A percentile compares a stretch with the other conserved stretches of the same genome.
Conservation (phyloP, 2,888 invertebrate species). For the Lamproptera curius region DNA sequence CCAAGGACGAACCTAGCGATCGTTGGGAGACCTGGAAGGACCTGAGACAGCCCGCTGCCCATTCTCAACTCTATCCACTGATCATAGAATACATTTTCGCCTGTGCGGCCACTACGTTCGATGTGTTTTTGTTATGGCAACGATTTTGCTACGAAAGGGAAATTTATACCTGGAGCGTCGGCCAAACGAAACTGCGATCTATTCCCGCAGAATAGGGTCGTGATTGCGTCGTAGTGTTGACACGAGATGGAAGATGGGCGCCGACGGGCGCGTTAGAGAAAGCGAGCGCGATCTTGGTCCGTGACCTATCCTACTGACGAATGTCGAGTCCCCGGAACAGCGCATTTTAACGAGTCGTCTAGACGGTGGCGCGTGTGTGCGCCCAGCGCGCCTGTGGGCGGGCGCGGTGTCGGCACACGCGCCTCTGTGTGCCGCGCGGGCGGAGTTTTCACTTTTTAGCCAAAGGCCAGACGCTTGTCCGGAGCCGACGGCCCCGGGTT, state of each 20-base stretch:
- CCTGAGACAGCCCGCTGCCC: conserved; percentile 29
- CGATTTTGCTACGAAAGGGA: conserved; percentile 67
- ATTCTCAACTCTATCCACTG: conserved; percentile 29
- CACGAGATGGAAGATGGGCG: conserved; percentile 38
- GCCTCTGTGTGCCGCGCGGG: conserved; percentile 27
- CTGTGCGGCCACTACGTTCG: conserved; percentile 19
- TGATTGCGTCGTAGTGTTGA: conserved; percentile 29
- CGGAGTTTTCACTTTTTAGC: conserved; percentile 29
- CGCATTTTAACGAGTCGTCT: conserved; percentile 72
- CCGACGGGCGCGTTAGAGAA: conserved; percentile 40
- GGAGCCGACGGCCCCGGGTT: conserved; percentile 10
- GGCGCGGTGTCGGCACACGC: not conserved
- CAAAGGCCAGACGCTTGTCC: conserved; percentile 24
- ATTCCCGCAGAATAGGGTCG: conserved; percentile 31
- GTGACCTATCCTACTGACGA: conserved; percentile 78
- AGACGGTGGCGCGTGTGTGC: conserved; percentile 55
- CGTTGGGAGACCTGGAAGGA: conserved; percentile 57
- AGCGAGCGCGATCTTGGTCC: conserved; percentile 59
- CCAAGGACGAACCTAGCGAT: conserved; percentile 61
- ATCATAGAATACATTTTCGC: conserved; percentile 23
- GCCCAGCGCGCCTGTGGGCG: conserved; percentile 35
- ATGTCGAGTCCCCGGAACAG: conserved; percentile 75
- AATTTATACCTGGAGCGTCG: conserved; percentile 64
- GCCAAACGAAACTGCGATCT: conserved; percentile 25
- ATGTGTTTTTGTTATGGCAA: conserved; percentile 39